Evolutionary conservation across 2,797 vertebrate species (phyloP).

Genomic region (Enteromius viviparus): DNA sequence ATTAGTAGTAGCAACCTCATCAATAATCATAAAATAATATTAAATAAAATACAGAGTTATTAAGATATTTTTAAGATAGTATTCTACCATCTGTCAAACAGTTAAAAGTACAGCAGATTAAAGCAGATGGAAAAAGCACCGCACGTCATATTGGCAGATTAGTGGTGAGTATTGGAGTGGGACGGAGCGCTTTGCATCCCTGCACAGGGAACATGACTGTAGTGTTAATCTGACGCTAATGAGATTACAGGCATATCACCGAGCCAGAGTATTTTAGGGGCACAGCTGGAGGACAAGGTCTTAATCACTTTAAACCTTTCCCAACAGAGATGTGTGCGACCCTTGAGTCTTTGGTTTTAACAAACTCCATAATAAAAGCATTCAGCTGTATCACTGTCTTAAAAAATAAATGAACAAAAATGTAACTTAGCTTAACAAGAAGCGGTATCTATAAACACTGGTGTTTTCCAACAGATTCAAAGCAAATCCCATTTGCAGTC

Average conservation of each 20-base stretch:
- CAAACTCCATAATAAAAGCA: conserved; percentile 10
- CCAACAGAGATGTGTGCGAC: conserved; percentile 2
- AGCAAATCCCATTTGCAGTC: conserved; percentile 2
- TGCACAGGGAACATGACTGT: conserved; percentile 21
- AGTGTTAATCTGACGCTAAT: conserved; percentile 38
- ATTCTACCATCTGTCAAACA: neutral
- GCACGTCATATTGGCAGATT: neutral
- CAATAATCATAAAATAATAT: no score
- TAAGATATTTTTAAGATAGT: neutral
- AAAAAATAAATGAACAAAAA: neutral
- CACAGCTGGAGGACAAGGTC: conserved; percentile 30
- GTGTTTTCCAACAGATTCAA: neutral
- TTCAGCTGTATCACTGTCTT: neutral
- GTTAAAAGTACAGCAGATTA: neutral
- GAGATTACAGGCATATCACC: conserved; percentile 43
- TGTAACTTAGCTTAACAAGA: neutral
- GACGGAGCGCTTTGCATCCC: neutral
- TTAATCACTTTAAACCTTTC: conserved; percentile 30
- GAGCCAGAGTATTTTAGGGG: conserved; percentile 25
- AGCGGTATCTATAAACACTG: neutral
- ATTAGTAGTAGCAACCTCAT: no score
- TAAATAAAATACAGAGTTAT: no score
- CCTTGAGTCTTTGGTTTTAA: conserved; percentile 15
- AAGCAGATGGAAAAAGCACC: neutral
- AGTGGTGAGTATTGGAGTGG: neutral